These are phyloP conservation scores for Nomada ruficornis DNA, from an alignment of 2,888 invertebrate genomes.

Conservation along the genomic window DNA sequence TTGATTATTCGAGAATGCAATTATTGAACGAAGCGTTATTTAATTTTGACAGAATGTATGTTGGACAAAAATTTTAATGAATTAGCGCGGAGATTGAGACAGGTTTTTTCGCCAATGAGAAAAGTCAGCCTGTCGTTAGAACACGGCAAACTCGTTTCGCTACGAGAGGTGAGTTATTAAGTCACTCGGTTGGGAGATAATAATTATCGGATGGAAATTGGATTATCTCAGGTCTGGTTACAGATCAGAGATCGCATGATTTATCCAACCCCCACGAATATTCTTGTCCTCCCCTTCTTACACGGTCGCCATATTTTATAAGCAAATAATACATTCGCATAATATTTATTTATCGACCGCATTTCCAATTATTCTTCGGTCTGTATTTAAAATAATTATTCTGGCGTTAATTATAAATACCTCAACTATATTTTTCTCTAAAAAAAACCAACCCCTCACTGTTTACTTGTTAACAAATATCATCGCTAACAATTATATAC, in stretches of 20 bases:
- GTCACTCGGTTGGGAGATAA: slow-evolving; percentile 27
- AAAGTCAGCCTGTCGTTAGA: not conserved
- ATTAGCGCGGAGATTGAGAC: not conserved
- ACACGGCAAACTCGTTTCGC: slow-evolving; percentile 22
- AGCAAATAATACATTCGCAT: too few relatives aligned
- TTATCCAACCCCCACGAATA: not conserved
- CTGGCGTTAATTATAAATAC: too few relatives aligned
- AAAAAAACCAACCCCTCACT: too few relatives aligned
- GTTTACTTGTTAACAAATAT: too few relatives aligned
- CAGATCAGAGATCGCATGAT: slow-evolving; percentile 2
- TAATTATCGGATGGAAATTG: slow-evolving; percentile 35
- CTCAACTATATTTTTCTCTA: too few relatives aligned
- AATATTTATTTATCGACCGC: too few relatives aligned
- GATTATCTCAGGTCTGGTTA: slow-evolving; percentile 28
- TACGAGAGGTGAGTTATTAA: slow-evolving; percentile 35
- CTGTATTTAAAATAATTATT: too few relatives aligned
- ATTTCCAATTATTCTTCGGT: too few relatives aligned
- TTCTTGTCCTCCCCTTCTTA: not conserved
- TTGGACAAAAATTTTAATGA: not conserved
- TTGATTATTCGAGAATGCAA: not conserved
- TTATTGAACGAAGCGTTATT: not conserved
- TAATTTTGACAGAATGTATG: not conserved
- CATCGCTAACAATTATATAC: too few relatives aligned
- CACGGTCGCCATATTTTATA: not conserved
- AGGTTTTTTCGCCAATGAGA: not conserved